Base-by-base conservation (phyloP, 2,113 vertebrate genomes). In the Hepsetus odoe region DNA sequence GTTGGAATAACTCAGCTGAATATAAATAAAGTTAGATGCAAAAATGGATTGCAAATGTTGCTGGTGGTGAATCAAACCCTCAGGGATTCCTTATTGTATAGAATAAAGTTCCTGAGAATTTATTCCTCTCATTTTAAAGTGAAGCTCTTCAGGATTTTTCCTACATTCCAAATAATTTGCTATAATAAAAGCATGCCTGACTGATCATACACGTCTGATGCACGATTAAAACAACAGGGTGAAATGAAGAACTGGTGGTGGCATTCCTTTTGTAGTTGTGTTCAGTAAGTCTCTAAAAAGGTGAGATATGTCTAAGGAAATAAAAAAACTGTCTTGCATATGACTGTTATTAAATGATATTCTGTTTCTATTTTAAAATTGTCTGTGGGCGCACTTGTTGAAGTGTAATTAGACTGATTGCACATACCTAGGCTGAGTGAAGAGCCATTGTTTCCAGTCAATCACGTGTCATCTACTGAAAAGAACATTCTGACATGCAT, bases 201-300 rank as follows among this genome's bases (percentile, higher is more conserved):
- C 32, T 51, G 46, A 74, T 68, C 40, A 2, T 22, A 18, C 44
- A 28, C 30, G 33, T 6, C 24, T 71, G 51, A 42, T 40, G 35
- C 72, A 74, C 32, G 72, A n/a, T 20, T 20, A 66, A 56, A 64
- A 66, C 53, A 73, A 26, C 59, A 65, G 32, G 56, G 30, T 2
- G 22, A 40, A 77, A 58, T 51, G 28, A 64, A 38, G 49, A 44
- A 44, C 42, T 24, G n/a, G 61, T 42, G 13, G 49, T 51, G 72
- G 22, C 6, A 5, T 72, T 56, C 70, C 20, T 20, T 59, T 42
- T 66, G 22, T n/a, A 59, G 22, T 75, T 28, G 26, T 44, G 16
- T n/a, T 64, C 20, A 35, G n/a, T 22, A 58, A 24, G 62, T 68
- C 53, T 62, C 40, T 76, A 83, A 76, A 72, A 83, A 76, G 69